Percentiles rank a stretch among this genome's conserved stretches.
Conservation (phyloP, 2,113 vertebrate genomes). For the Scomber colias region DNA sequence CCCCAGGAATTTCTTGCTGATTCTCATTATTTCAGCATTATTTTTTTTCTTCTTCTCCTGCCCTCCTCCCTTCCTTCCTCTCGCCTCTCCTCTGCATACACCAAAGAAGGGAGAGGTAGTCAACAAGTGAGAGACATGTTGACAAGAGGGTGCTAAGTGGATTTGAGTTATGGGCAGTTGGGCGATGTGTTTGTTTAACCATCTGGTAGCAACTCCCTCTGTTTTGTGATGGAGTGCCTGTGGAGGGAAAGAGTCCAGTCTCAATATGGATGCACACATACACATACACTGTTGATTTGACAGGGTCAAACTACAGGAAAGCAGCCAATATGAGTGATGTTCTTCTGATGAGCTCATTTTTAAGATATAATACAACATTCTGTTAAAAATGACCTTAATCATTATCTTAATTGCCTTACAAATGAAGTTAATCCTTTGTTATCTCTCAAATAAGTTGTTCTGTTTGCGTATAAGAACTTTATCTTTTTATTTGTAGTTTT, state of each 20-base stretch:
- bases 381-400: not conserved
- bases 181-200: slow-evolving; percentile 89
- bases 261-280: slow-evolving; percentile 44
- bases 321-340: slow-evolving; percentile 33
- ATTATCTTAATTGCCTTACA: not conserved
- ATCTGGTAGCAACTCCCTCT: slow-evolving; percentile 87
- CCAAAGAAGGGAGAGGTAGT: slow-evolving; percentile 64
- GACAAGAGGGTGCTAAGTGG: slow-evolving; percentile 87
- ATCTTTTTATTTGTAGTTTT: not conserved
- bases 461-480: not conserved
- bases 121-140: slow-evolving; percentile 80
- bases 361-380: not conserved
- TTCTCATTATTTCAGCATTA: slow-evolving; percentile 71
- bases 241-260: slow-evolving; percentile 82
- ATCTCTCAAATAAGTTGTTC: not conserved
- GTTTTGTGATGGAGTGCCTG: slow-evolving; percentile 84
- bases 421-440: not conserved
- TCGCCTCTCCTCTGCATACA: slow-evolving; percentile 38
- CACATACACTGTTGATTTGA: slow-evolving; percentile 48
- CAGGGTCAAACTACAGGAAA: slow-evolving; percentile 48
- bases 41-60: slow-evolving; percentile 9
- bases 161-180: slow-evolving; percentile 89
- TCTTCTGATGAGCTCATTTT: slow-evolving; percentile 43
- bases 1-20: slow-evolving; percentile 73
- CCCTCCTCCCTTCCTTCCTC: slow-evolving; percentile 38